These are phyloP conservation scores for Phania funesta DNA, from an alignment of 2,888 invertebrate genomes.

Conservation along the genomic window DNA sequence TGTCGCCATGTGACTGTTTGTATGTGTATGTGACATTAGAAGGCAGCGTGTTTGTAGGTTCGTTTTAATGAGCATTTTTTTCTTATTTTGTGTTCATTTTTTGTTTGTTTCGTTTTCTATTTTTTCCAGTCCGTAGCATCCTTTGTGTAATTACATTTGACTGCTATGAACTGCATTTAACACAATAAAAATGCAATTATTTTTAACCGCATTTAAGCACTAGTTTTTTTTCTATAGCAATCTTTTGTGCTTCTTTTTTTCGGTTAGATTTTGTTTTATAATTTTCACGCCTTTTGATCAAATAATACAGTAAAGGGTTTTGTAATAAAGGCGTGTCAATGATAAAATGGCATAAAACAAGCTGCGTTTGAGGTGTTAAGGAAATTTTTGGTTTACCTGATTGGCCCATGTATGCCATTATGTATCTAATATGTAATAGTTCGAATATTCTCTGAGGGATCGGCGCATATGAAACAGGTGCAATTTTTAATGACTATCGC, in stretches of 20 bases:
- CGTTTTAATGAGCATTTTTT: slow-evolving; percentile 41
- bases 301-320: background rate
- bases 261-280: no score
- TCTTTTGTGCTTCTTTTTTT: slow-evolving; percentile 2
- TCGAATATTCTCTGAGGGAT: no score
- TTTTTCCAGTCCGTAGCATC: background rate
- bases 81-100: slow-evolving; percentile 30
- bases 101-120: background rate
- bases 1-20: background rate
- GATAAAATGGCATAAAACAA: no score
- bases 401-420: no score
- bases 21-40: background rate
- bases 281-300: slow-evolving; percentile 17
- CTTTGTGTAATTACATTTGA: slow-evolving; percentile 31
- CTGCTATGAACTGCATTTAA: slow-evolving; percentile 47
- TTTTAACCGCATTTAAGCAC: slow-evolving; percentile 52
- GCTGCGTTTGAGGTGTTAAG: no score
- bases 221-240: background rate
- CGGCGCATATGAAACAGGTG: no score
- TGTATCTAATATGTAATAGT: no score
- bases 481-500: no score
- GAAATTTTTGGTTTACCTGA: no score
- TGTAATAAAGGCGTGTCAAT: no score
- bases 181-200: slow-evolving; percentile 64
- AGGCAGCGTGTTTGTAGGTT: background rate